Evolutionary conservation across 1,140 invertebrate species (phyloP).

Genomic region (Caenorhabditis inopinata): DNA sequence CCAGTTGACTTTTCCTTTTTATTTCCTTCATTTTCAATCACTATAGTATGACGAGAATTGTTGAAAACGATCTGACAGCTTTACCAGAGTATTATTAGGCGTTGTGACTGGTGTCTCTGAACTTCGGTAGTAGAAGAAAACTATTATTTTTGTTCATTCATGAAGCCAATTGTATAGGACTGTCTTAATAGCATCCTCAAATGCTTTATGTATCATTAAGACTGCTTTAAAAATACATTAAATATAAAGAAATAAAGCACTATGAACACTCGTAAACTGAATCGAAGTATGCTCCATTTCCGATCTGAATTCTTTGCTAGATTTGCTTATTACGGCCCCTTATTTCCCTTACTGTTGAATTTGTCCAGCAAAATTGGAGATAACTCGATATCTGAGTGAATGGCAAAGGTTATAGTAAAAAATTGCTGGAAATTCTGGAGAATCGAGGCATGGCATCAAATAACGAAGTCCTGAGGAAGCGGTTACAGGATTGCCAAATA

Average conservation of each 20-base stretch:
- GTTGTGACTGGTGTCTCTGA: too few species aligned
- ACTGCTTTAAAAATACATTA: too few species aligned
- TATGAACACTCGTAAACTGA: too few species aligned
- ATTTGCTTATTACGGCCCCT: too few species aligned
- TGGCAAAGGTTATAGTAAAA: conserved; percentile 10
- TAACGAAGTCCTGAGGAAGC: conserved; percentile 29
- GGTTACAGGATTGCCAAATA: conserved; percentile 6
- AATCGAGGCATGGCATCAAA: conserved; percentile 23
- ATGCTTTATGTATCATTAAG: too few species aligned
- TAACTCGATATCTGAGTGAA: neutral
- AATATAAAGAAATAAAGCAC: too few species aligned
- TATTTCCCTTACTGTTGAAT: neutral
- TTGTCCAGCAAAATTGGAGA: neutral
- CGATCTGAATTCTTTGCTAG: neutral
- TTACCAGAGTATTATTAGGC: too few species aligned
- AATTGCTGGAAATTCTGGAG: conserved; percentile 7
- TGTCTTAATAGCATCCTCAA: too few species aligned
- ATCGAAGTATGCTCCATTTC: too few species aligned
- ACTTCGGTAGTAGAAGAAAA: too few species aligned
- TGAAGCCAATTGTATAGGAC: too few species aligned
- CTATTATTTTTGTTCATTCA: too few species aligned
- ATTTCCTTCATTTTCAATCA: neutral
- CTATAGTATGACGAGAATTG: neutral
- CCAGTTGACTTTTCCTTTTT: neutral
- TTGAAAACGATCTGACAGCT: neutral